Evolutionary conservation across 2,888 invertebrate species (phyloP).

Genomic region (Drosophila macrospina): DNA sequence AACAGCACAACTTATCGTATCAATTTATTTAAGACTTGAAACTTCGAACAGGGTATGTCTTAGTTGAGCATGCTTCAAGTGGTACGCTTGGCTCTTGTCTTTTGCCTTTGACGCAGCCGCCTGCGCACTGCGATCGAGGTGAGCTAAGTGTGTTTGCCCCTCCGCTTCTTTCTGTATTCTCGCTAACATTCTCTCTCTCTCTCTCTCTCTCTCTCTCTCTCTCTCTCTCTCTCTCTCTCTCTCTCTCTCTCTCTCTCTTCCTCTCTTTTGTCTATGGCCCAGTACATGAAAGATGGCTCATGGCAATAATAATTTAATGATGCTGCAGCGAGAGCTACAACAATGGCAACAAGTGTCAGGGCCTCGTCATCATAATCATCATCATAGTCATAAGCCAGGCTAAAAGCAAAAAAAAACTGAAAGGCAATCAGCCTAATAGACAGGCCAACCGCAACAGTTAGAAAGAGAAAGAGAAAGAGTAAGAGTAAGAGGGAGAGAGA

Average conservation of each 20-base stretch:
- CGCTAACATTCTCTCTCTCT: no score
- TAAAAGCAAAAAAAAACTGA: constrained; percentile 45
- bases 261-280: constrained; percentile 33
- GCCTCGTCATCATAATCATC: constrained; percentile 45
- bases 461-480: background rate
- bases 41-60: constrained; percentile 9
- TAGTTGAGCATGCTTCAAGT: background rate
- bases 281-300: constrained; percentile 36
- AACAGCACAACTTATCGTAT: no score
- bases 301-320: constrained; percentile 82
- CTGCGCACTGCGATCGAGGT: constrained; percentile 31
- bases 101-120: constrained; percentile 38
- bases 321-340: constrained; percentile 65
- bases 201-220: no score
- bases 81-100: constrained; percentile 3
- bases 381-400: constrained; percentile 31
- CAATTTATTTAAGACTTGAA: background rate
- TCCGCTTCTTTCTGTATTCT: no score
- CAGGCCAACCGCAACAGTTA: constrained; percentile 34
- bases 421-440: constrained; percentile 72
- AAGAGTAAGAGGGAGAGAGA: background rate
- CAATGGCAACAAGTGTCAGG: constrained; percentile 66
- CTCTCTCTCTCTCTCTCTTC: constrained; percentile 2
- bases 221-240: constrained; percentile 1
- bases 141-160: no score